Evolutionary conservation across 2,113 vertebrate species (phyloP).

Genomic region (Anthoscopus minutus): DNA sequence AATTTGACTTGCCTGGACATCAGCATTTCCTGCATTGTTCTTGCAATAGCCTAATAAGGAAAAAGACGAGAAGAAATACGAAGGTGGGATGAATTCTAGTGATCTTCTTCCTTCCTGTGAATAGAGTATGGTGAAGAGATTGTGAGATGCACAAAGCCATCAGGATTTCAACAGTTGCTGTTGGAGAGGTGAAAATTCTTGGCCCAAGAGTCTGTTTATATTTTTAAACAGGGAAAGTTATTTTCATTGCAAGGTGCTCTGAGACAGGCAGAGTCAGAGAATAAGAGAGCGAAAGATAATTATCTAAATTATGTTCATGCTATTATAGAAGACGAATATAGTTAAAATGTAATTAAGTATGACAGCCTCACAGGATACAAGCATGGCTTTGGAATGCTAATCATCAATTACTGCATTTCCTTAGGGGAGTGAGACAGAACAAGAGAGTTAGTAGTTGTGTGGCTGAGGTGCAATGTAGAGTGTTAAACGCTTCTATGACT

Average conservation of each 20-base stretch:
- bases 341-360: slow-evolving; percentile 83
- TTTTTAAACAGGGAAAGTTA: slow-evolving; percentile 67
- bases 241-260: slow-evolving; percentile 65
- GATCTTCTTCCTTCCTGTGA: not conserved
- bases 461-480: slow-evolving; percentile 25
- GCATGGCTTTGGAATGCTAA: slow-evolving; percentile 77
- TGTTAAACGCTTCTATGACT: not conserved
- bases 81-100: not conserved
- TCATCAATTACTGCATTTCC: slow-evolving; percentile 75
- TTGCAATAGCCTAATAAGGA: not conserved
- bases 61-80: not conserved
- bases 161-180: slow-evolving; percentile 37
- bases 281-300: slow-evolving; percentile 76
- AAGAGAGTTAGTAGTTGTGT: not conserved
- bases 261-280: slow-evolving; percentile 71
- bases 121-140: not conserved
- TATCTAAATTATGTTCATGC: slow-evolving; percentile 81
- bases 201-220: slow-evolving; percentile 67
- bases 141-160: not conserved
- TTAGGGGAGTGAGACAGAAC: slow-evolving; percentile 52
- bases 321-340: slow-evolving; percentile 79
- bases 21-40: not conserved
- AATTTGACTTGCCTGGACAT: not conserved
- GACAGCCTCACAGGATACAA: slow-evolving; percentile 76
- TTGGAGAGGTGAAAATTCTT: slow-evolving; percentile 42